Conservation (phyloP, 2,113 vertebrate species). For the Callipepla californica region DNA sequence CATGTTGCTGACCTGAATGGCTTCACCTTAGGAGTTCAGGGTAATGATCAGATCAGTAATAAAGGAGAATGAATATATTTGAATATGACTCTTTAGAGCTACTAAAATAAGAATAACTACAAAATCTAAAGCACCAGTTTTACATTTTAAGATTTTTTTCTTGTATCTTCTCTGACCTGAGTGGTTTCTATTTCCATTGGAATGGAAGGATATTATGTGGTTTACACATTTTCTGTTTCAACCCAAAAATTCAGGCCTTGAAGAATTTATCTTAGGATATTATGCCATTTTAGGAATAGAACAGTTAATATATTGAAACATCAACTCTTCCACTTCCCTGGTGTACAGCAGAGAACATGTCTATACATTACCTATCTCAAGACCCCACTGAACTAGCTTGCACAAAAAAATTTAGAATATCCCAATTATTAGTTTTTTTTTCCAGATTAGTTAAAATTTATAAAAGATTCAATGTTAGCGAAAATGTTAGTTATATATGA, state of each 20-base stretch:
- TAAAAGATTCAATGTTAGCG: not conserved
- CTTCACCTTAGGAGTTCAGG: accelerated
- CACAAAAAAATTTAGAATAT: not conserved
- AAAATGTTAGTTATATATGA: not conserved
- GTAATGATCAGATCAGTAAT: not conserved
- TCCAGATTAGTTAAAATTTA: not conserved
- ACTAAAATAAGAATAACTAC: not conserved
- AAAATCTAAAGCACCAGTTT: not conserved
- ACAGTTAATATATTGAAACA: not conserved
- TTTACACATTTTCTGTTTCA: not conserved
- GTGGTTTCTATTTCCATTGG: not conserved
- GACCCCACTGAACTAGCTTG: not conserved
- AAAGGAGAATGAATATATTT: not conserved
- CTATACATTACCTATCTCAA: not conserved
- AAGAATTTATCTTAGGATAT: not conserved
- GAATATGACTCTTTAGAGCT: not conserved
- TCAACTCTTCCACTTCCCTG: not conserved
- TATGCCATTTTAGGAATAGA: not conserved
- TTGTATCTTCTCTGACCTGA: not conserved
- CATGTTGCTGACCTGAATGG: not conserved
- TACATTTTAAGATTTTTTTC: not conserved
- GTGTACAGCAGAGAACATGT: not conserved
- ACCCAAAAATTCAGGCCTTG: not conserved
- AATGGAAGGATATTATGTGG: not conserved
- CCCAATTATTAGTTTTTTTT: not conserved